Conservation (phyloP, 2,888 invertebrate species). For the Chloroclystis v-ata region DNA sequence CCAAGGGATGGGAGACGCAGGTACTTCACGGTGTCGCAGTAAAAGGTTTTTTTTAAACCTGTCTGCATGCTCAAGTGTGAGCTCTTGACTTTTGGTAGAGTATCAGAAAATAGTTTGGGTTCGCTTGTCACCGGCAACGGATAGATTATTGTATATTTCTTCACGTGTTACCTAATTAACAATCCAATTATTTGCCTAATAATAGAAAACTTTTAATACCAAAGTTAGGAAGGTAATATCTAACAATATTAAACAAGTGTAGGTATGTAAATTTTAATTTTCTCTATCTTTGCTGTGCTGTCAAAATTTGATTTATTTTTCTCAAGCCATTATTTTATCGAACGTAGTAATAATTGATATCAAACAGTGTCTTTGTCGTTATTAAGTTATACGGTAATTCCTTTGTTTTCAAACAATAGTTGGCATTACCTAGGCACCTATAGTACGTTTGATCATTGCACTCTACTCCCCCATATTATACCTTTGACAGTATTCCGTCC, state of each 20-base stretch:
- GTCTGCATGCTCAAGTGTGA: conserved; percentile 40
- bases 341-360: too few relatives aligned
- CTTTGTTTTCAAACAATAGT: conserved; percentile 4
- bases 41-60: conserved; percentile 47
- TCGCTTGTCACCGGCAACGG: too few relatives aligned
- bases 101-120: not conserved
- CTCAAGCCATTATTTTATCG: too few relatives aligned
- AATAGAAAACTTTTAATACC: too few relatives aligned
- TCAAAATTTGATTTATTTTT: too few relatives aligned
- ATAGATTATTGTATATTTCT: not conserved
- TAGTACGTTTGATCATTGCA: conserved; percentile 32
- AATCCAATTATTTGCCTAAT: too few relatives aligned
- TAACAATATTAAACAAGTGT: too few relatives aligned
- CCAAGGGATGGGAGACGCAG: conserved; percentile 56
- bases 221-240: too few relatives aligned
- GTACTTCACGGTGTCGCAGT: conserved; percentile 45
- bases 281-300: too few relatives aligned
- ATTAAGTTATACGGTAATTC: not conserved
- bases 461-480: conserved; percentile 43
- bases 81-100: conserved; percentile 13
- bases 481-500: conserved; percentile 48
- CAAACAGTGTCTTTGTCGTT: too few relatives aligned
- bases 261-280: too few relatives aligned
- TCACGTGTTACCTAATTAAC: too few relatives aligned
- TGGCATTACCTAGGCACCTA: conserved; percentile 24